Percentiles rank a stretch among this genome's conserved stretches.
These are phyloP conservation scores for Anguilla megastoma DNA, from an alignment of 2,797 vertebrate species.

Conservation along the genomic window DNA sequence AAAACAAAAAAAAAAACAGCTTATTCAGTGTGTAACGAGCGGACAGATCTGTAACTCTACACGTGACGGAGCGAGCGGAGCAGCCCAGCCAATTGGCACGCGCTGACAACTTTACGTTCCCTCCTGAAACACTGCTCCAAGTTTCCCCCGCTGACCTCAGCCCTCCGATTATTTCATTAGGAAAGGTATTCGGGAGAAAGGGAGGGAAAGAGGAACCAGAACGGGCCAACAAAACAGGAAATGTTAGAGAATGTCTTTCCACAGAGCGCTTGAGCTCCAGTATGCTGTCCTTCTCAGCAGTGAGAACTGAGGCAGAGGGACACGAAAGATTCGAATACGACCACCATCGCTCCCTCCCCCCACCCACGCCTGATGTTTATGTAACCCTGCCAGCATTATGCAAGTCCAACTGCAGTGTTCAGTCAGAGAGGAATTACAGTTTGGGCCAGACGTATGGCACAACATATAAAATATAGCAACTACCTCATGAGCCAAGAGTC, in stretches of 20 bases:
- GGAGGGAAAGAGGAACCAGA: constrained; percentile 10
- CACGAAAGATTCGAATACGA: not conserved
- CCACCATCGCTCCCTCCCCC: not conserved
- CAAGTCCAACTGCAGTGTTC: constrained; percentile 1
- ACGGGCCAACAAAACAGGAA: constrained; percentile 44
- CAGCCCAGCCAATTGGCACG: constrained; percentile 32
- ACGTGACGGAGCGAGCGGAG: constrained; percentile 22
- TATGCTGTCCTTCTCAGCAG: not conserved
- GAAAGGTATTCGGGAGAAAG: constrained; percentile 32
- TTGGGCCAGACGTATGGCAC: not conserved
- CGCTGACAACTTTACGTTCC: constrained; percentile 26
- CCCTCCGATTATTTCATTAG: constrained; percentile 35
- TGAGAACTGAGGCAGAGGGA: not conserved
- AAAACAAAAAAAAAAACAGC: not conserved
- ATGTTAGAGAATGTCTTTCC: constrained; percentile 39
- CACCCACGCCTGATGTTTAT: not conserved
- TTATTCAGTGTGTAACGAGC: not conserved
- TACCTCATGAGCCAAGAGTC: not conserved
- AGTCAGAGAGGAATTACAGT: not conserved
- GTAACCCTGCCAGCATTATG: not conserved
- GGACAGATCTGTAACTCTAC: constrained; percentile 31
- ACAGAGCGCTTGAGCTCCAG: not conserved
- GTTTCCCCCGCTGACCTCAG: constrained; percentile 44
- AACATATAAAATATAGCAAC: constrained; percentile 7
- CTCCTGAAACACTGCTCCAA: constrained; percentile 30